A percentile compares a stretch with the other conserved stretches of the same genome.
Evolutionary conservation across 2,797 vertebrate species (phyloP).

Genomic region (Hapalemur alaotrensis): DNA sequence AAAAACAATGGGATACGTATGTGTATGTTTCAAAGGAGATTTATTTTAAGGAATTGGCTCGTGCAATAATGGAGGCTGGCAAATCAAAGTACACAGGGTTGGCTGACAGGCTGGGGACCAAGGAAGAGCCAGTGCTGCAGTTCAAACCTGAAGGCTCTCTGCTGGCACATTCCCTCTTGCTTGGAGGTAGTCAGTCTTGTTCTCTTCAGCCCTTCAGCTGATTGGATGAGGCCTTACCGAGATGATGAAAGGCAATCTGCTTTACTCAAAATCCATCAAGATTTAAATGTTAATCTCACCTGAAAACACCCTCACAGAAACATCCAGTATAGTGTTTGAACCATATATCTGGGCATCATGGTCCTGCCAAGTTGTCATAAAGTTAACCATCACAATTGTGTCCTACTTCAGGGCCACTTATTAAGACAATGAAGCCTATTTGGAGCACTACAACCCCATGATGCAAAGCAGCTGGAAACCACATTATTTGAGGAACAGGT

Average conservation of each 20-base stretch:
- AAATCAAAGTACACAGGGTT: not conserved
- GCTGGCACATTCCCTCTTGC: not conserved
- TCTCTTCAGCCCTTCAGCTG: not conserved
- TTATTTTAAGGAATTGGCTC: not conserved
- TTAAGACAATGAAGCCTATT: not conserved
- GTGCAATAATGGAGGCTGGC: not conserved
- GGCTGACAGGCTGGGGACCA: not conserved
- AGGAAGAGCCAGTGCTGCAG: not conserved
- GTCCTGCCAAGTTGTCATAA: not conserved
- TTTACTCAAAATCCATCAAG: not conserved
- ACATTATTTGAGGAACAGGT: not conserved
- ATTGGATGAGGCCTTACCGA: not conserved
- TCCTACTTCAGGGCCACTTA: not conserved
- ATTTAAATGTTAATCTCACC: conserved; percentile 32
- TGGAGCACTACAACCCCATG: not conserved
- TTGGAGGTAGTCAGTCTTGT: not conserved
- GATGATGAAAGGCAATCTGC: not conserved
- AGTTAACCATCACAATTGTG: not conserved
- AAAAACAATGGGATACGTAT: not conserved
- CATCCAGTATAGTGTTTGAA: not conserved
- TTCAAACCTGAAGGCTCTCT: not conserved
- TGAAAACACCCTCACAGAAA: not conserved
- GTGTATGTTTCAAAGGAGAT: not conserved
- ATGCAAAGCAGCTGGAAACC: not conserved
- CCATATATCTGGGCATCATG: not conserved